These are phyloP conservation scores for Sminthurinus signatus DNA, from an alignment of 1,140 invertebrate genomes.

Conservation along the genomic window DNA sequence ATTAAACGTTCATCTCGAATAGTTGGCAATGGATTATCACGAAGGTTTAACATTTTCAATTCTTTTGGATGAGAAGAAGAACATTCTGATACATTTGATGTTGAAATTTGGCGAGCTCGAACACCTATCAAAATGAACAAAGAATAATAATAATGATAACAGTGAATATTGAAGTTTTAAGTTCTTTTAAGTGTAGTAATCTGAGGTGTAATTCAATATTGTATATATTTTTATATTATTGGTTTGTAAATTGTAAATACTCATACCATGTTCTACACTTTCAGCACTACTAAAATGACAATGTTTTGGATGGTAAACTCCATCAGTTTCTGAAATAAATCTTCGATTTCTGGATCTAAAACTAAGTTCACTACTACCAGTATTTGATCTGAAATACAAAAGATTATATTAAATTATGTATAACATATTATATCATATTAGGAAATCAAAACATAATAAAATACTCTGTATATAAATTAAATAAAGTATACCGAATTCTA, in stretches of 20 bases:
- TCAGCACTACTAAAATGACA: conserved; percentile 62
- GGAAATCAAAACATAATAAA: background rate
- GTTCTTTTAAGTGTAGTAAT: background rate
- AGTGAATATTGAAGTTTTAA: no score
- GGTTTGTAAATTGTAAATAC: no score
- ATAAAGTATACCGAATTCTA: background rate
- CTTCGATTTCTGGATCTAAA: background rate
- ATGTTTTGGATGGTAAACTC: conserved; percentile 17
- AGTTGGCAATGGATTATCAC: conserved; percentile 48
- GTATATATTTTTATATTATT: no score
- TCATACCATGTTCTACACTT: conserved; percentile 51
- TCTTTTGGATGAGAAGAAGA: conserved; percentile 45
- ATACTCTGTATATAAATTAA: background rate
- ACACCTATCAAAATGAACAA: conserved; percentile 28
- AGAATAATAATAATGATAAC: background rate
- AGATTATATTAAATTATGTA: background rate
- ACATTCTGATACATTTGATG: conserved; percentile 37
- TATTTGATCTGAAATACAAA: conserved; percentile 51
- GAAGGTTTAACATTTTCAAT: conserved; percentile 53
- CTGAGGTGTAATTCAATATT: no score
- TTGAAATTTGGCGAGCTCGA: conserved; percentile 47
- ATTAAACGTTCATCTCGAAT: conserved; percentile 69
- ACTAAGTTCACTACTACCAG: conserved; percentile 46
- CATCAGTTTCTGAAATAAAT: background rate
- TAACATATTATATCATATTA: background rate